phyloP scores from a whole-genome alignment of 1,140 invertebrate genomes.

The Bombus breviceps region DNA sequence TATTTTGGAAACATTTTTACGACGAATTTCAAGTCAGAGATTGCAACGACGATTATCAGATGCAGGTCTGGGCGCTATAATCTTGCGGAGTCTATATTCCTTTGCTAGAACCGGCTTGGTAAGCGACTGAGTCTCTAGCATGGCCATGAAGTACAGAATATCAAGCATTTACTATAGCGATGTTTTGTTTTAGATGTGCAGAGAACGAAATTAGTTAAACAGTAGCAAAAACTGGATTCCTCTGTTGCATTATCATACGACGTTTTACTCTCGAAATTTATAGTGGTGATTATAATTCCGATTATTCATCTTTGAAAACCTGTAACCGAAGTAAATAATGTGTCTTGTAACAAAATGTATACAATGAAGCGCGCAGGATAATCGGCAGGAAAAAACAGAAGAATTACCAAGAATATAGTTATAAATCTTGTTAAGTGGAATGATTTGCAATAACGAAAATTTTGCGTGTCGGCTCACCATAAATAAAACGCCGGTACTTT shows the following conservation, averaged over 20 bases:
- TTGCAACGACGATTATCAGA: not conserved
- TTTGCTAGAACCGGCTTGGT: not conserved
- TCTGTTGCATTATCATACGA: not conserved
- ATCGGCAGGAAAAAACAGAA: not conserved
- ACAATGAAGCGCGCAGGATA: not conserved
- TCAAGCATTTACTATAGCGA: not conserved
- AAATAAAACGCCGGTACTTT: not conserved
- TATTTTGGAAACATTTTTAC: not conserved
- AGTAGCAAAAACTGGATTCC: not conserved
- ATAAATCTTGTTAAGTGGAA: not conserved
- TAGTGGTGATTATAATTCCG: not conserved
- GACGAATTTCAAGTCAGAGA: not conserved
- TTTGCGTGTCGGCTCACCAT: not conserved
- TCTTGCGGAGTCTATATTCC: not conserved
- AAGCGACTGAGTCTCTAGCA: not conserved
- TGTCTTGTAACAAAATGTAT: not conserved
- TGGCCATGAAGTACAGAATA: not conserved
- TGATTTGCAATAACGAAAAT: not conserved
- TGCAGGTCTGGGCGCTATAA: not conserved
- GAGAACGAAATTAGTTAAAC: not conserved
- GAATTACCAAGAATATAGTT: not conserved
- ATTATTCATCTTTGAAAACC: not conserved
- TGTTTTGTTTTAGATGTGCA: not conserved
- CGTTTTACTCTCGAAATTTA: not conserved
- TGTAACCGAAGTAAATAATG: not conserved